These are phyloP conservation scores for Campoletis raptor DNA, from an alignment of 2,888 invertebrate genomes.

Conservation along the genomic window DNA sequence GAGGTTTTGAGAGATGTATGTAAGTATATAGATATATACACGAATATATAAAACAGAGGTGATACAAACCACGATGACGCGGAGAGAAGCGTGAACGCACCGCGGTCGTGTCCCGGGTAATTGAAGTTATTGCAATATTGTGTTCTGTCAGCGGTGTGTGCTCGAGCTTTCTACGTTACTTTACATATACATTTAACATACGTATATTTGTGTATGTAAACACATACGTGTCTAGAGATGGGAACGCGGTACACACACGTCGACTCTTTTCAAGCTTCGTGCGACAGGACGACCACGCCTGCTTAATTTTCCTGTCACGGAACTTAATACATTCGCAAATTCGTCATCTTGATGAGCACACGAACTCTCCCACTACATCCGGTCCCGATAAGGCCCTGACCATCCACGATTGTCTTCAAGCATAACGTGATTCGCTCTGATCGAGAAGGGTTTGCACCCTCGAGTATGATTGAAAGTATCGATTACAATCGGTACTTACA, in stretches of 20 bases:
- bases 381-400: not conserved
- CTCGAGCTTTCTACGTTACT: constrained; percentile 60
- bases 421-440: not conserved
- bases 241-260: constrained; percentile 7
- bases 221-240: not conserved
- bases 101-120: constrained; percentile 81
- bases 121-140: constrained; percentile 85
- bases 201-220: not conserved
- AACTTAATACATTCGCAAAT: constrained; percentile 71
- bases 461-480: not conserved
- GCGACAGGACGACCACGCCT: constrained; percentile 72
- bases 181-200: not conserved
- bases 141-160: constrained; percentile 82
- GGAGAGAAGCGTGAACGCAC: constrained; percentile 62
- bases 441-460: not conserved
- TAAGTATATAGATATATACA: constrained; percentile 3
- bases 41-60: constrained; percentile 35
- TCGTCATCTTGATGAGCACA: constrained; percentile 24
- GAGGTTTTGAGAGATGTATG: constrained; percentile 8
- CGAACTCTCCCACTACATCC: not conserved
- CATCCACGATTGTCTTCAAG: not conserved
- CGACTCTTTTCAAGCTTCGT: constrained; percentile 29
- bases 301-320: constrained; percentile 78
- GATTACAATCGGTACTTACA: not conserved
- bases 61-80: constrained; percentile 68